phyloP scores from a whole-genome alignment of 2,113 vertebrate species.

The Narcine bancroftii region DNA sequence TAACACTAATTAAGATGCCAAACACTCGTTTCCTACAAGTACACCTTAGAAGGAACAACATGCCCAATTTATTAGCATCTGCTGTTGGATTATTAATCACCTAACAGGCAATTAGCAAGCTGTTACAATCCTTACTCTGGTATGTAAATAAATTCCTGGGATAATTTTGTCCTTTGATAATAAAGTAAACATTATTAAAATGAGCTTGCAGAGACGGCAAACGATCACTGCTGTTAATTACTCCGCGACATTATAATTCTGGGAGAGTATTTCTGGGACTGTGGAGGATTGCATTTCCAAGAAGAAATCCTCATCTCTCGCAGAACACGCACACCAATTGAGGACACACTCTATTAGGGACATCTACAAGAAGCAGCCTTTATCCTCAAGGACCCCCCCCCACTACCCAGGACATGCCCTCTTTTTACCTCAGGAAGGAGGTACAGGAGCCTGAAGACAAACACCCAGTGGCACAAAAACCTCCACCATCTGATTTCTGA shows the following conservation, averaged over 20 bases:
- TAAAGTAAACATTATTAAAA: conserved; percentile 99
- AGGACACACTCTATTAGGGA: too few species aligned
- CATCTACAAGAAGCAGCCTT: too few species aligned
- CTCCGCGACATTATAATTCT: conserved; percentile 46
- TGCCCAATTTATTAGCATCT: conserved; percentile 95
- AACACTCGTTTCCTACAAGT: conserved; percentile 79
- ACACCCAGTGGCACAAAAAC: too few species aligned
- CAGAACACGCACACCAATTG: too few species aligned
- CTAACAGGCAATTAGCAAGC: conserved; percentile 99
- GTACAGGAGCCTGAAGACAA: too few species aligned
- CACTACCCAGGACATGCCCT: too few species aligned
- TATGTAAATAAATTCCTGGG: conserved; percentile 99
- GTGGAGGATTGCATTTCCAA: neutral
- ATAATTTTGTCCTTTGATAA: conserved; percentile 99
- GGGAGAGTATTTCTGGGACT: neutral
- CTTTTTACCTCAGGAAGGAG: too few species aligned
- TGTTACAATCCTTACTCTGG: conserved; percentile 94
- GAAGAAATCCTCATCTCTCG: too few species aligned
- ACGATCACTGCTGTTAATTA: conserved; percentile 95
- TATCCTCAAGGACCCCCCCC: too few species aligned
- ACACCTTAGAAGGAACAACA: conserved; percentile 92
- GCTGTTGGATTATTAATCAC: conserved; percentile 99
- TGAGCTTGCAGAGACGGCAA: conserved; percentile 95
- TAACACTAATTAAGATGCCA: conserved; percentile 92
- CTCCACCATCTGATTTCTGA: too few species aligned